Base-by-base conservation (phyloP, 2,888 invertebrate species). In the Drosophila antonietae region DNA sequence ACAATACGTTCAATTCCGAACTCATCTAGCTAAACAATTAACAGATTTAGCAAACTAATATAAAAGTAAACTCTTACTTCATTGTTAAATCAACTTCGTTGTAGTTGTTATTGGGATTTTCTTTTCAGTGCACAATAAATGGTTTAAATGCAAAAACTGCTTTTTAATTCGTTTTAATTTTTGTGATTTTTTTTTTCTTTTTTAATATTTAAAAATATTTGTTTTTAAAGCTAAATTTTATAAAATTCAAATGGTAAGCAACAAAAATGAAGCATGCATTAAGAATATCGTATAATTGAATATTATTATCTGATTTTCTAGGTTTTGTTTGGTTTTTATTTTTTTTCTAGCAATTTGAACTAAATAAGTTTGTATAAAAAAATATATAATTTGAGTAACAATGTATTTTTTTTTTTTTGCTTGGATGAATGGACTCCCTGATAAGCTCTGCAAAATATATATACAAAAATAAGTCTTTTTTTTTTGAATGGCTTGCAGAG, bases 71-170 rank as follows among this genome's bases (percentile, higher is more conserved):
- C 73, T 72, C 68, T 73, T 33, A 47, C 31, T 52, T 60, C 33
- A 61, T 73, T 81, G 60, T 58, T 81, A 62, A 73, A 73, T 70
- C 66, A 58, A 68, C 15, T 49, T 51, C 51, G 51, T 39, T 53
- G 35, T 86, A 80, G 46, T 23, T 23, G 49, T 49, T n/a, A 10
- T 2, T 23, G 23, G 83, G 73, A 49, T 67, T 82, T 82, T 72
- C 64, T 52, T 53, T 58, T 59, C 43, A 72, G 64, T 73, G 58
- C 69, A 71, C 72, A 68, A 69, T 65, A 69, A 68, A 35, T 18
- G 33, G 58, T 67, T 73, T 76, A 85, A 85, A 85, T 85, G 84
- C 84, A 81, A 79, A 73, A 78, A 46, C 55, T 69, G 70, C 61
- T 64, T 70, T 51, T 66, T 60, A 59, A 60, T 67, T 75, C 57